Evolutionary conservation across 2,113 vertebrate species (phyloP).

Genomic region (Nanorana parkeri): DNA sequence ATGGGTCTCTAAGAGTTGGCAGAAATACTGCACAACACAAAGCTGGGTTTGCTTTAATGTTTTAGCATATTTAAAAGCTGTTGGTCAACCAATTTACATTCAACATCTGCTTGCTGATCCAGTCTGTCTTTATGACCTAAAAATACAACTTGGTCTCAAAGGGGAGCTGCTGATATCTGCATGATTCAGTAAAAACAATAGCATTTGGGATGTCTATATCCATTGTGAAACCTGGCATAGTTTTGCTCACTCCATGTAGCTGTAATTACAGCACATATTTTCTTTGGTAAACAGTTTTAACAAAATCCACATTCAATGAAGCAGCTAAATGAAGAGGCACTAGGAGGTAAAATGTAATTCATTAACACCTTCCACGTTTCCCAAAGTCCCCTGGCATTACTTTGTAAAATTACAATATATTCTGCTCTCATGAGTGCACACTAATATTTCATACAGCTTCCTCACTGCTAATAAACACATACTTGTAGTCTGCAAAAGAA

Average conservation of each 20-base stretch:
- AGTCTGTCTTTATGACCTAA: neutral
- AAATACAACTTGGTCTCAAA: neutral
- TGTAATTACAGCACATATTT: conserved; percentile 54
- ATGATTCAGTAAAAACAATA: neutral
- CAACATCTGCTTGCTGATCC: no score
- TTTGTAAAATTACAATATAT: conserved; percentile 34
- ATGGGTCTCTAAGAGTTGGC: no score
- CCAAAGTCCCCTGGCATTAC: conserved; percentile 47
- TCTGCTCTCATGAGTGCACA: conserved; percentile 28
- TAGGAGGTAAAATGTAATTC: conserved; percentile 55
- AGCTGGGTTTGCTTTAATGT: no score
- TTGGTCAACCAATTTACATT: no score
- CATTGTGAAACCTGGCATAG: conserved; percentile 40
- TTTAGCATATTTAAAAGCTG: no score
- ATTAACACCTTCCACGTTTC: conserved; percentile 44
- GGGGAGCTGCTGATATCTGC: neutral
- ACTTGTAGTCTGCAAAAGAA: conserved; percentile 7
- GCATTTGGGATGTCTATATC: conserved; percentile 16
- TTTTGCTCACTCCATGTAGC: conserved; percentile 27
- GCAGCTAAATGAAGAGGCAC: conserved; percentile 58
- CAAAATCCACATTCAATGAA: conserved; percentile 55
- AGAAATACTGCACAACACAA: no score
- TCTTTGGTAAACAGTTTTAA: conserved; percentile 58
- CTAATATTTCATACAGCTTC: conserved; percentile 43
- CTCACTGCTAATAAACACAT: conserved; percentile 41